These are phyloP conservation scores for Synergus umbraculus DNA, from an alignment of 2,888 invertebrate genomes.

Conservation along the genomic window DNA sequence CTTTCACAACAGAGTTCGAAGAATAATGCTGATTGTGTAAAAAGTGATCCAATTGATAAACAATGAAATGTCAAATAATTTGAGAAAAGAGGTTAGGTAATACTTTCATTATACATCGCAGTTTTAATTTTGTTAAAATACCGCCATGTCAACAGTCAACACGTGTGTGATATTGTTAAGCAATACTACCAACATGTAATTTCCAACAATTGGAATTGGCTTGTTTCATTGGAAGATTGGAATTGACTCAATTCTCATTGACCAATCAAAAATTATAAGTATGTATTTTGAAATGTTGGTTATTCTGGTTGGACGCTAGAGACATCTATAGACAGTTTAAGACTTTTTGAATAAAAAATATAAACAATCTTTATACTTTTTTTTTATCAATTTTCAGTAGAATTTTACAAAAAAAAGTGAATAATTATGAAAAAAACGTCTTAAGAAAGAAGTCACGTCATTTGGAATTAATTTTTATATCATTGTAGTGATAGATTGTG, in stretches of 20 bases:
- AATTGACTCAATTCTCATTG: neutral
- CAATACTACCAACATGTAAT: neutral
- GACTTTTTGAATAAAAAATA: neutral
- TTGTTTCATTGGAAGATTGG: neutral
- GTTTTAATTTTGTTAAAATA: neutral
- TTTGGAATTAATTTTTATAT: neutral
- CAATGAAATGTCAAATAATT: neutral
- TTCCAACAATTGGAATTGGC: neutral
- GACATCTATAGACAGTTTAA: neutral
- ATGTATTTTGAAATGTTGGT: neutral
- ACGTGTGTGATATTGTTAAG: neutral
- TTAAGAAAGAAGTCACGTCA: neutral
- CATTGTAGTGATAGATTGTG: neutral
- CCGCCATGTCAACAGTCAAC: neutral
- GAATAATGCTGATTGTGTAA: slow-evolving; percentile 19
- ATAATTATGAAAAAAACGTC: neutral
- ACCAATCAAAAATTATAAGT: neutral
- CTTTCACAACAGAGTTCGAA: neutral
- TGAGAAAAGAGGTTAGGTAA: neutral
- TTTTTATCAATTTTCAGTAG: neutral
- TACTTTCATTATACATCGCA: neutral
- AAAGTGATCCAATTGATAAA: neutral
- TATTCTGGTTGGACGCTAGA: neutral
- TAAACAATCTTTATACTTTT: neutral
- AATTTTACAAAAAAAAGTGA: neutral